Evolutionary conservation across 2,797 vertebrate species (phyloP).

Genomic region (Tenualosa thibaudeaui): DNA sequence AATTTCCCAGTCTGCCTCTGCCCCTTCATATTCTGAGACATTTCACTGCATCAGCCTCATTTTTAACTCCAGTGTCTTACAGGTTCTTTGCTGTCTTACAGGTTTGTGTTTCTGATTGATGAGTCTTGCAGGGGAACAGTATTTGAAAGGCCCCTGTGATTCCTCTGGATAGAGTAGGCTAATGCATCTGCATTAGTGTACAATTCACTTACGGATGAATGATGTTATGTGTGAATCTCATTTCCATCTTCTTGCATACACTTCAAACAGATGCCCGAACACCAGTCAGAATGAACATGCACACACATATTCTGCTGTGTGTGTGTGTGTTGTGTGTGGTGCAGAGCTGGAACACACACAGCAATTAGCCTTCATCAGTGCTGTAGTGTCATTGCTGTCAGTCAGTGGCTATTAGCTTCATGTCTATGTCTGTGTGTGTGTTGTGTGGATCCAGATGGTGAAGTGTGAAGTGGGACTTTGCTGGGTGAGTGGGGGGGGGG

Average conservation of each 20-base stretch:
- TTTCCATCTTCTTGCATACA: neutral
- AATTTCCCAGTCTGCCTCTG: neutral
- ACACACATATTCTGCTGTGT: neutral
- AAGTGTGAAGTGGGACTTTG: neutral
- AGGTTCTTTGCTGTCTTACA: neutral
- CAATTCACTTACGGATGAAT: neutral
- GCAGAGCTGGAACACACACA: neutral
- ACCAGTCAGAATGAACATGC: neutral
- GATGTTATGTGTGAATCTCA: neutral
- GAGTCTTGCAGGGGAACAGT: neutral
- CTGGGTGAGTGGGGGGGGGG: neutral
- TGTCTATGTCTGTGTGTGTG: slow-evolving; percentile 34
- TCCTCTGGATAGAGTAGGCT: neutral
- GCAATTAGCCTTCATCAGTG: neutral
- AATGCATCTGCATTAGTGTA: neutral
- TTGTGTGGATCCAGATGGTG: slow-evolving; percentile 8
- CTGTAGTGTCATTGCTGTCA: slow-evolving; percentile 1
- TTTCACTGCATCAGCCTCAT: neutral
- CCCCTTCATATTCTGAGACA: neutral
- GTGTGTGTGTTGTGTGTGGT: neutral
- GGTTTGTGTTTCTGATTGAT: neutral
- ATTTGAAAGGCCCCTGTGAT: neutral
- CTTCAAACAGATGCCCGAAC: neutral
- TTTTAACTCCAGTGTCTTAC: no score
- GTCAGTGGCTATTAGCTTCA: neutral